Conservation (phyloP, 2,888 invertebrate genomes). For the Gortyna flavago region DNA sequence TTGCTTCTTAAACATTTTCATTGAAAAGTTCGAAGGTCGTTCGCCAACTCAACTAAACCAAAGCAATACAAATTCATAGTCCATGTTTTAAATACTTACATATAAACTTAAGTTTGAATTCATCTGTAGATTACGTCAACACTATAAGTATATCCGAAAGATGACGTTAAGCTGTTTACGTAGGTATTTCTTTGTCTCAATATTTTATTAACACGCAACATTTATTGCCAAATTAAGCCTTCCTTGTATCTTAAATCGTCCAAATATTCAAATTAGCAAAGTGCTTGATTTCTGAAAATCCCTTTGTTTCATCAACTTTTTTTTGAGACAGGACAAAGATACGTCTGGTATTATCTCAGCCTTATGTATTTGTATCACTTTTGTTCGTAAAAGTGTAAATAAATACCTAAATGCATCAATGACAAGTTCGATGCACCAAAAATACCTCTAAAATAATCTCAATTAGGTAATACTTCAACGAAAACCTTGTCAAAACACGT, state of each 20-base stretch:
- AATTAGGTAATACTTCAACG: neutral
- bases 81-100: neutral
- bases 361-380: neutral
- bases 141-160: constrained; percentile 25
- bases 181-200: constrained; percentile 38
- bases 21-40: neutral
- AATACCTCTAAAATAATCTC: neutral
- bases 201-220: constrained; percentile 25
- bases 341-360: neutral
- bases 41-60: neutral
- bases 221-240: constrained; percentile 25
- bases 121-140: constrained; percentile 29
- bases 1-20: neutral
- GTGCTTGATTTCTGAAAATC: neutral
- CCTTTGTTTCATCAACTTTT: constrained; percentile 1
- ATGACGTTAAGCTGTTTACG: constrained; percentile 47
- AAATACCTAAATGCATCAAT: neutral
- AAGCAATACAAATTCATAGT: neutral
- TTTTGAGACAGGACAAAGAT: neutral
- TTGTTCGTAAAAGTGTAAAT: neutral
- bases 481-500: neutral
- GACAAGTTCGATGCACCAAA: constrained; percentile 8
- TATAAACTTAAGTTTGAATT: constrained; percentile 10
- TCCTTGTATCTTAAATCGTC: constrained; percentile 1
- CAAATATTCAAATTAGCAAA: constrained; percentile 42